Conservation (phyloP, 2,888 invertebrate species). For the Parapristionchus giblindavisi region DNA sequence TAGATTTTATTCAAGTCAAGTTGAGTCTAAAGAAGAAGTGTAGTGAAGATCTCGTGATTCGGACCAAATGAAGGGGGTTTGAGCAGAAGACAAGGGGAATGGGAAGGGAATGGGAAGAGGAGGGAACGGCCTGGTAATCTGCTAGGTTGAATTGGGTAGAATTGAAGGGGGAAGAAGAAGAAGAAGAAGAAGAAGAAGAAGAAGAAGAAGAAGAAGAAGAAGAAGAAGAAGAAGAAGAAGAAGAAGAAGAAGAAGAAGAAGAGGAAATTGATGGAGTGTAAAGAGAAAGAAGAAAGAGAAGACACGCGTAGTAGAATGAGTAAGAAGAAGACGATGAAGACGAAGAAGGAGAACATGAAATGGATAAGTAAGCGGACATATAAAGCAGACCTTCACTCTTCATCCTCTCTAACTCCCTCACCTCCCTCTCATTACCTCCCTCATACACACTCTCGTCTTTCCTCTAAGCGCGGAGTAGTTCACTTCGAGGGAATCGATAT, state of each 20-base stretch:
- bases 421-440: no score
- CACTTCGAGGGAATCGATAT: no score
- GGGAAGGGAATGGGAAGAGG: slow-evolving; percentile 27
- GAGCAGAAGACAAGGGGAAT: slow-evolving; percentile 34
- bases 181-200: slow-evolving; percentile 24
- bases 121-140: not conserved
- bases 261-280: slow-evolving; percentile 17
- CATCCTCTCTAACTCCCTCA: no score
- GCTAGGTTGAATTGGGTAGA: slow-evolving; percentile 2
- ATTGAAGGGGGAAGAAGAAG: slow-evolving; percentile 12
- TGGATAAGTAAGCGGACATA: no score
- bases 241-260: slow-evolving; percentile 9
- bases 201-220: not conserved
- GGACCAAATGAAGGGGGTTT: slow-evolving; percentile 23
- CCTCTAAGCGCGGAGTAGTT: no score
- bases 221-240: not conserved
- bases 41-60: slow-evolving; percentile 22
- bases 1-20: no score
- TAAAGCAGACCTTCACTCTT: no score
- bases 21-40: slow-evolving; percentile 24
- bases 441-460: no score
- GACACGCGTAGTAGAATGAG: not conserved
- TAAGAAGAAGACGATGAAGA: no score
- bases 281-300: not conserved
- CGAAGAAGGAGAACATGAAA: no score